A percentile compares a stretch with the other conserved stretches of the same genome.
phyloP scores from a whole-genome alignment of 1,140 invertebrate genomes.

The Anastatus disparis region DNA sequence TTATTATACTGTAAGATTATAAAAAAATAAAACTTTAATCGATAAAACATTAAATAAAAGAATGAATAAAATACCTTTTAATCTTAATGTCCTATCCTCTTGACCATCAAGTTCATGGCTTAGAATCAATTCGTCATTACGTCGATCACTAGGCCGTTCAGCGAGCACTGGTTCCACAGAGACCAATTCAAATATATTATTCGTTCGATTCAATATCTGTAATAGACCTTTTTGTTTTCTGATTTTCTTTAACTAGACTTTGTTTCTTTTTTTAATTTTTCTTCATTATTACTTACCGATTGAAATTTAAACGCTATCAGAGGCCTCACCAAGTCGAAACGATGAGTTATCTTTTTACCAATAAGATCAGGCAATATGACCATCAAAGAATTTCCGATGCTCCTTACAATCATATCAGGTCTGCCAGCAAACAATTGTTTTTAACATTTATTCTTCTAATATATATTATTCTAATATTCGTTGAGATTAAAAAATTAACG shows the following conservation, averaged over 20 bases:
- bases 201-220: slow-evolving; percentile 92
- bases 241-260: too few species aligned
- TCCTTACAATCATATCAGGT: slow-evolving; percentile 88
- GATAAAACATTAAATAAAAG: neutral
- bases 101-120: slow-evolving; percentile 73
- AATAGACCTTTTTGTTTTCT: slow-evolving; percentile 39
- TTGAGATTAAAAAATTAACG: too few species aligned
- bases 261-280: too few species aligned
- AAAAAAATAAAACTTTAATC: too few species aligned
- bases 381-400: slow-evolving; percentile 91
- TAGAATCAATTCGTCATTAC: slow-evolving; percentile 67
- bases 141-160: slow-evolving; percentile 70
- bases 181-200: slow-evolving; percentile 96
- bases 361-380: slow-evolving; percentile 88
- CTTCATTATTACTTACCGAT: slow-evolving; percentile 79
- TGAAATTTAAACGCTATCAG: slow-evolving; percentile 94
- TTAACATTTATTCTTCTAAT: too few species aligned
- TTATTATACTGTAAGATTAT: too few species aligned
- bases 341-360: slow-evolving; percentile 89
- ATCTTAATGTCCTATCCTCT: slow-evolving; percentile 77
- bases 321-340: slow-evolving; percentile 90
- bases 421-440: slow-evolving; percentile 68
- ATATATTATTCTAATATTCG: too few species aligned
- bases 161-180: slow-evolving; percentile 84
- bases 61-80: slow-evolving; percentile 75